Conservation (phyloP, 1,140 invertebrate species). For the Olivierus martensii region DNA sequence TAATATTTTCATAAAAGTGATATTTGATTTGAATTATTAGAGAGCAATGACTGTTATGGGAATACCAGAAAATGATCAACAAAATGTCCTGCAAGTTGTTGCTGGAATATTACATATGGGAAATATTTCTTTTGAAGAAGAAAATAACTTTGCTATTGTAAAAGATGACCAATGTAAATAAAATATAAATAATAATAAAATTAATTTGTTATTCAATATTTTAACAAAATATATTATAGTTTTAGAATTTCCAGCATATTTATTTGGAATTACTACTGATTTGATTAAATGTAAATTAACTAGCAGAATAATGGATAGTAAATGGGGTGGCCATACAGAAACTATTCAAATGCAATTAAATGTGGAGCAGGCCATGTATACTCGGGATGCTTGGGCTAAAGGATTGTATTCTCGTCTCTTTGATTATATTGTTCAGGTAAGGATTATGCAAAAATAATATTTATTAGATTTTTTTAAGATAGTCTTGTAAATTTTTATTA, state of each 20-base stretch:
- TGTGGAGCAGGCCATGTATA: constrained; percentile 77
- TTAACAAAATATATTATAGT: constrained; percentile 32
- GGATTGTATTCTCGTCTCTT: constrained; percentile 89
- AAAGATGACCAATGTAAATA: constrained; percentile 40
- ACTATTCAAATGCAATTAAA: constrained; percentile 79
- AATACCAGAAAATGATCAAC: constrained; percentile 39
- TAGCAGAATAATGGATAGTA: constrained; percentile 52
- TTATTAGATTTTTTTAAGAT: too few relatives aligned
- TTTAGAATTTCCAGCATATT: constrained; percentile 46
- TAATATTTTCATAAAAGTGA: too few relatives aligned
- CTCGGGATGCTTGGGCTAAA: constrained; percentile 89
- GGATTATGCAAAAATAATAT: too few relatives aligned
- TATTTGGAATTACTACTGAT: constrained; percentile 45
- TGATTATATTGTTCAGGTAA: constrained; percentile 77
- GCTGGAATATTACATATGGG: constrained; percentile 84
- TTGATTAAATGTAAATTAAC: constrained; percentile 46
- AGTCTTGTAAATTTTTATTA: too few relatives aligned
- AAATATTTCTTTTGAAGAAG: constrained; percentile 84
- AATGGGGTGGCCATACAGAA: constrained; percentile 55
- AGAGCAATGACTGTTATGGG: constrained; percentile 53
- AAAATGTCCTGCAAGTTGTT: constrained; percentile 65
- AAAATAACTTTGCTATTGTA: constrained; percentile 57
- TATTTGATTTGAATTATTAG: too few relatives aligned
- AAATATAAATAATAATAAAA: constrained; percentile 26
- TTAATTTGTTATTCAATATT: not conserved